Base-by-base conservation (phyloP, 2,113 vertebrate species). In the Bungarus multicinctus region DNA sequence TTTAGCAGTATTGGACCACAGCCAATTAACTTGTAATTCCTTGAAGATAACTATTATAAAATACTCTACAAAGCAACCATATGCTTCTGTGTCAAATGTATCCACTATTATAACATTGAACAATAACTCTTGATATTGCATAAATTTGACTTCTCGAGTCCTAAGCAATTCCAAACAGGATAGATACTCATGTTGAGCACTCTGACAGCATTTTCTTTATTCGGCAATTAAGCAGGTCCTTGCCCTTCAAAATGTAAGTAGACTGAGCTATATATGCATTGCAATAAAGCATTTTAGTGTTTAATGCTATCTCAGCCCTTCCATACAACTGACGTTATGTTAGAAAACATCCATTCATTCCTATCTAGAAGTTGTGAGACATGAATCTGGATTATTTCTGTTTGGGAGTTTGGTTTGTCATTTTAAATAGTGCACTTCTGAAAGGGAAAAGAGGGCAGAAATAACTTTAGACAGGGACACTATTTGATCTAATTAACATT, bases 321-420 rank as follows among this genome's bases (percentile, higher is more conserved):
- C 97, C 98, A 69, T 99, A 98, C 94, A 99, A 98, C 12, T 99
- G 98, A 87, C 99, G 99, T 88, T 98, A 95, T 92, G 98, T 97
- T 85, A 99, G 97, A 97, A 99, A 99, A 20, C 99, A 98, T 5
- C 98, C 99, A 88, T 99, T 57, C 98, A 0, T 98, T 98, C 89
- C 99, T 97, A 94, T 99, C 99, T 97, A 99, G 95, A 53, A 98
- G 98, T 0, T 95, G 96, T 12, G 98, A 98, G 0, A 98, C 96
- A 27, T 99, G 98, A 96, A 99, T 98, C 22, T 98, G 98, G 91
- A 98, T 85, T 91, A 96, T 93, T 94, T 99, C 98, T 94, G 97
- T 97, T 43, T 95, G 91, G 47, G 98, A 98, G 93, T 98, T 97
- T 3, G 98, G 96, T 95, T 96, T 98, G 95, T 94, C 89, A 99